Conservation (phyloP, 2,113 vertebrate species). For the Amblyornis subalaris region DNA sequence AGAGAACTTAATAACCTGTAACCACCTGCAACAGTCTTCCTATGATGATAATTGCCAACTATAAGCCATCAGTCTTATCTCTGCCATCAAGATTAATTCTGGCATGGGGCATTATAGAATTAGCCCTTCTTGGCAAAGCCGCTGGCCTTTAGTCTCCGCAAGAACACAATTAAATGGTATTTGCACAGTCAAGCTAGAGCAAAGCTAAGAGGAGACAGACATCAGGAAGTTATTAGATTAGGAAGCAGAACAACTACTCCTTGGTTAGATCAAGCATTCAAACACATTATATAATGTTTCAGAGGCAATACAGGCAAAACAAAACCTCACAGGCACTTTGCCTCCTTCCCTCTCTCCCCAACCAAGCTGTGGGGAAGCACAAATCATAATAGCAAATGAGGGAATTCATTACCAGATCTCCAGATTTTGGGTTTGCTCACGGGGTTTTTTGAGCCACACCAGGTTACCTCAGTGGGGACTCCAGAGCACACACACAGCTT, state of each 20-base stretch:
- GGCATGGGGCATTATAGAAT: neutral
- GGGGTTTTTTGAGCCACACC: neutral
- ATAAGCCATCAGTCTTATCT: conserved; percentile 20
- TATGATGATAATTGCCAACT: neutral
- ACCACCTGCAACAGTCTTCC: neutral
- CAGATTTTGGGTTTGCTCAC: neutral
- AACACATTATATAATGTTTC: neutral
- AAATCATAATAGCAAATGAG: neutral
- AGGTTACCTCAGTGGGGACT: neutral
- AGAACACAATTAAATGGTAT: conserved; percentile 34
- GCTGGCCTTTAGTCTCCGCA: neutral
- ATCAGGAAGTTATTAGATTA: conserved; percentile 33
- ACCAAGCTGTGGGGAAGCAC: neutral
- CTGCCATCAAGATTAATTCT: neutral
- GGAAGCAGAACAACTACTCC: neutral
- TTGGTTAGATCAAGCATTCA: neutral
- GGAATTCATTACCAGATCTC: neutral
- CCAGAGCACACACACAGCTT: neutral
- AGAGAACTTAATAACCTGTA: neutral
- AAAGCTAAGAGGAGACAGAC: conserved; percentile 12
- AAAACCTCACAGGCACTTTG: neutral
- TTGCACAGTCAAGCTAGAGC: conserved; percentile 8
- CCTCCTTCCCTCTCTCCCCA: neutral
- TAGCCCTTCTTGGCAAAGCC: conserved; percentile 6
- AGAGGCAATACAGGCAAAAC: neutral